Evolutionary conservation across 2,797 vertebrate species (phyloP), one percentile per base, ranked within the genome.

Genomic region (Falco biarmicus): DNA sequence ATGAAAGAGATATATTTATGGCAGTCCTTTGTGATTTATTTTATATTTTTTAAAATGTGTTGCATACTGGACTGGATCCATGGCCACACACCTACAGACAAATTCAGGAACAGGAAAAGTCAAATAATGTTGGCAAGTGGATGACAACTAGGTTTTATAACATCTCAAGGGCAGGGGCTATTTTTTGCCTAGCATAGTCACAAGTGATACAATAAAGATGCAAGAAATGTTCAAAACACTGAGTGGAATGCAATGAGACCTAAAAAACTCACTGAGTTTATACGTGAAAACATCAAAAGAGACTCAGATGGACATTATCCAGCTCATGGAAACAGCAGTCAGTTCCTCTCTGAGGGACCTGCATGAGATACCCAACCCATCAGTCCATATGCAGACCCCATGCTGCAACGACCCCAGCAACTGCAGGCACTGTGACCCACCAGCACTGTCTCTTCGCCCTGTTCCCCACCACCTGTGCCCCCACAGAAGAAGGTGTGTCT

Each of bases 1-100:
- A 86, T 90, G 48, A 93, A 88, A 91, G 73, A 5, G 32, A 4
- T 61, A 2, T 88, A 73, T 92, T 95, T 93, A 87, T 91, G 83
- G 48, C 14, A 74, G 53, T 31, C 45, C 39, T 91, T 74, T 80
- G 31, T 80, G 53, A 59, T 77, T 84, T 71, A 32, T 68, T 68
- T 84, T 21, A 7, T 60, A 24, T 20, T 56, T 77, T 71, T 54
- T 1, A 34, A 69, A 75, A 50, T 1, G 1, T 39, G 25, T 65
- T 48, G 21, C 48, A 32, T 10, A 6, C 15, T 22, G 28, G 59
- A 64, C 57, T 26, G 39, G 69, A 31, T 11, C 32, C 65, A 29
- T 12, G 18, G 26, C 12, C 47, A 37, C 61, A 56, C n/a, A 68
- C 14, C 37, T 57, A 31, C n/a, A 81, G 92, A 39, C 4, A 81